Conservation (phyloP, 2,888 invertebrate species). For the Villa cingulata region DNA sequence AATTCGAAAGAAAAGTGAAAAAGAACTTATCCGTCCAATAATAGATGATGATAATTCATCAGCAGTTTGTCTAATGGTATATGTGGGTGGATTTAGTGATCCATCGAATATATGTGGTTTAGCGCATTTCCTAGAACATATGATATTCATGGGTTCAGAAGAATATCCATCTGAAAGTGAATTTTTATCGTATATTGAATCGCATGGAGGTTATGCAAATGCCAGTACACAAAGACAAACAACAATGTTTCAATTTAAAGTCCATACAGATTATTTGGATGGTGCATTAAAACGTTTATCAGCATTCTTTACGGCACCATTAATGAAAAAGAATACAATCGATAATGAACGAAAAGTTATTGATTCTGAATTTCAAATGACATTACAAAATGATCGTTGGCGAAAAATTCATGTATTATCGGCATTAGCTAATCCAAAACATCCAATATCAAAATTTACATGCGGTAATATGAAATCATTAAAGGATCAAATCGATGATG, state of each 20-base stretch:
- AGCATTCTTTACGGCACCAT: constrained; percentile 69
- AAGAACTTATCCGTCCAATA: background rate
- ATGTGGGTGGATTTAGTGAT: constrained; percentile 60
- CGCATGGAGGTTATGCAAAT: constrained; percentile 69
- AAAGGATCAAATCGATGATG: constrained; percentile 47
- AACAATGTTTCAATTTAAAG: constrained; percentile 73
- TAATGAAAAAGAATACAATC: constrained; percentile 66
- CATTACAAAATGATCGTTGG: constrained; percentile 51
- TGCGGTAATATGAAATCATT: constrained; percentile 66
- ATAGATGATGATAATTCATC: constrained; percentile 35
- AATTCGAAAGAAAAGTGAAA: background rate
- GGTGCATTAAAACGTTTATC: constrained; percentile 65
- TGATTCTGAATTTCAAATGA: constrained; percentile 72
- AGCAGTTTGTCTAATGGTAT: constrained; percentile 54
- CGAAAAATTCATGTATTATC: constrained; percentile 59
- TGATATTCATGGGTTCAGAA: constrained; percentile 79
- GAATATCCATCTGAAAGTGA: constrained; percentile 72
- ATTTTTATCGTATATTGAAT: constrained; percentile 59
- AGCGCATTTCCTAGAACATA: constrained; percentile 70
- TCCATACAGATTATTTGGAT: constrained; percentile 55
- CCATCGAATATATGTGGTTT: constrained; percentile 57
- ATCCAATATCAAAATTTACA: constrained; percentile 57
- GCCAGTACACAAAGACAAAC: constrained; percentile 69
- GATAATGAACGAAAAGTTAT: constrained; percentile 67
- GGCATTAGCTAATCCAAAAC: constrained; percentile 47